Evolutionary conservation across 2,888 invertebrate genomes (phyloP).

Genomic region (Exocentrus adspersus): DNA sequence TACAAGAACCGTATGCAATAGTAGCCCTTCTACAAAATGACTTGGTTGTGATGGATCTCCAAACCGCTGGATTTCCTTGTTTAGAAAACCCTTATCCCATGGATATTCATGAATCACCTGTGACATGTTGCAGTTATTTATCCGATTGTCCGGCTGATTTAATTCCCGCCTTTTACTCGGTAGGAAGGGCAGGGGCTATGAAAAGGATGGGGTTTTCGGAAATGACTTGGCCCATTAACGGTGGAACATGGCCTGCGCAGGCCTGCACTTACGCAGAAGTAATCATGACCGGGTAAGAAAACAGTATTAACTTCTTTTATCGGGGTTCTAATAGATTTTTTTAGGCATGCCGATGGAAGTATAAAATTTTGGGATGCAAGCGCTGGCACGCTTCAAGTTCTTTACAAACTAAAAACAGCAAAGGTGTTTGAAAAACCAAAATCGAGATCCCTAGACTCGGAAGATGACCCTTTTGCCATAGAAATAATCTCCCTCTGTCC

Average conservation of each 20-base stretch:
- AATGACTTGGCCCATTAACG: constrained; percentile 95
- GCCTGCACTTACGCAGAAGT: constrained; percentile 98
- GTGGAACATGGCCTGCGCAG: constrained; percentile 95
- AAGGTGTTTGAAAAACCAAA: constrained; percentile 86
- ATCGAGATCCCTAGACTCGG: constrained; percentile 71
- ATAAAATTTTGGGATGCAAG: constrained; percentile 99
- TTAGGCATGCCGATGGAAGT: constrained; percentile 96
- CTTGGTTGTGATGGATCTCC: constrained; percentile 96
- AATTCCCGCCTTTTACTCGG: constrained; percentile 97
- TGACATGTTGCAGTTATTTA: constrained; percentile 96
- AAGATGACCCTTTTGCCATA: constrained; percentile 91
- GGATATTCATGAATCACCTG: constrained; percentile 99
- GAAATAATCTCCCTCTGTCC: constrained; percentile 92
- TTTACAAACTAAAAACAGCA: constrained; percentile 97
- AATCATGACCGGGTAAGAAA: constrained; percentile 90
- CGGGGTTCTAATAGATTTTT: constrained; percentile 19
- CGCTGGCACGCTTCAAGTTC: constrained; percentile 92
- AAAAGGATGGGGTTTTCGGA: constrained; percentile 87
- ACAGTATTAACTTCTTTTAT: not conserved
- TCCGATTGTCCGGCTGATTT: constrained; percentile 98
- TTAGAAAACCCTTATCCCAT: constrained; percentile 99
- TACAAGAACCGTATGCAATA: constrained; percentile 97
- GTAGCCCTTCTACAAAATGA: constrained; percentile 98
- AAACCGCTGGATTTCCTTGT: constrained; percentile 95
- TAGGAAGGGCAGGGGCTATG: constrained; percentile 79